Conservation (phyloP, 2,888 invertebrate genomes). For the Sminthurinus aureus region DNA sequence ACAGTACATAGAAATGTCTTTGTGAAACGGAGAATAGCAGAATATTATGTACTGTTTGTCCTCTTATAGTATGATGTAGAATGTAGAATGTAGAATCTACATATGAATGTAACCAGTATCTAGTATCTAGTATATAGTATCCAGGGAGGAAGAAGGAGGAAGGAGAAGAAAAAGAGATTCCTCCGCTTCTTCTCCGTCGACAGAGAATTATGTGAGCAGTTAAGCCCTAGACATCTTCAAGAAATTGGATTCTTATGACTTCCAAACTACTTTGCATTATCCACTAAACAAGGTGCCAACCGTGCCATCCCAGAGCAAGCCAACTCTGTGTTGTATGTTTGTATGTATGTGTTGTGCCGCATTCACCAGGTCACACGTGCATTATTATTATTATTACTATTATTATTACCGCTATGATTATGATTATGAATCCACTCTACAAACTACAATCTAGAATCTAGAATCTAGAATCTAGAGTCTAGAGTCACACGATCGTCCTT, state of each 20-base stretch:
- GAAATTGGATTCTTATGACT: conserved; percentile 60
- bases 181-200: conserved; percentile 44
- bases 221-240: conserved; percentile 56
- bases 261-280: conserved; percentile 55
- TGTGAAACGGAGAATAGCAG: not conserved
- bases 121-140: not conserved
- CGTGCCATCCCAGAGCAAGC: too few species aligned
- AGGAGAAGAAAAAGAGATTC: not conserved
- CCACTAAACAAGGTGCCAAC: conserved; percentile 57
- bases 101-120: too few species aligned
- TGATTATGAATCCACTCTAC: conserved; percentile 29
- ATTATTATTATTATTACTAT: conserved; percentile 46
- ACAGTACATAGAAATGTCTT: conserved; percentile 11
- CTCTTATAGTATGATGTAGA: not conserved
- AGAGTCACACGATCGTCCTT: too few species aligned
- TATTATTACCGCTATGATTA: conserved; percentile 19
- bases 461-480: too few species aligned
- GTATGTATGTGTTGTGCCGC: conserved; percentile 32
- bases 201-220: conserved; percentile 60
- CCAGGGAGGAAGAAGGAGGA: not conserved
- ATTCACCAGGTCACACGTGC: conserved; percentile 57
- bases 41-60: too few species aligned
- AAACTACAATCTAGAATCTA: too few species aligned
- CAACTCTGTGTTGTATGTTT: too few species aligned
- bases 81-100: too few species aligned